A percentile compares a stretch with the other conserved stretches of the same genome.
Evolutionary conservation across 1,140 invertebrate species (phyloP).

Genomic region (Bacillus rossius): DNA sequence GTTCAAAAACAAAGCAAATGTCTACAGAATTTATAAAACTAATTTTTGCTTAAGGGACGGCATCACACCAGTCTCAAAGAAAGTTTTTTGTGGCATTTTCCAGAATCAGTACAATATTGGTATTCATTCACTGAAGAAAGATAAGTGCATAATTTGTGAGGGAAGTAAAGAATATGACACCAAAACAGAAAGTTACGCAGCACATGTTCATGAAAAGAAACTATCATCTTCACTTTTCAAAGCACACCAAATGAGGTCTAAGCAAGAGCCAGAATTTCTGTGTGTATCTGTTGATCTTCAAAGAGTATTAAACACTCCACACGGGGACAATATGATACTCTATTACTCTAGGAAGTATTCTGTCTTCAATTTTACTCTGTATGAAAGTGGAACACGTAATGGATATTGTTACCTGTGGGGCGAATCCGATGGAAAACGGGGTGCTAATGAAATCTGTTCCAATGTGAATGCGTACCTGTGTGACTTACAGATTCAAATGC

Average conservation of each 20-base stretch:
- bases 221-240: slow-evolving; percentile 14
- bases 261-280: slow-evolving; percentile 16
- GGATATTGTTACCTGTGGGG: slow-evolving; percentile 8
- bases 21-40: slow-evolving; percentile 19
- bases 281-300: slow-evolving; percentile 27
- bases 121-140: slow-evolving; percentile 28
- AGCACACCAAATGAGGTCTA: slow-evolving; percentile 17
- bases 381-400: slow-evolving; percentile 1
- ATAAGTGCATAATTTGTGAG: slow-evolving; percentile 26
- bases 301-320: slow-evolving; percentile 31
- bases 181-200: slow-evolving; percentile 10
- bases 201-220: slow-evolving; percentile 22
- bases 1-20: slow-evolving; percentile 22
- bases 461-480: slow-evolving; percentile 21
- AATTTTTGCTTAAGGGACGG: slow-evolving; percentile 10
- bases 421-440: slow-evolving; percentile 5
- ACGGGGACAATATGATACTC: slow-evolving; percentile 25
- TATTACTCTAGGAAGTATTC: slow-evolving; percentile 11
- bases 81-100: slow-evolving; percentile 15
- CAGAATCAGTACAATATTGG: slow-evolving; percentile 23
- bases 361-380: slow-evolving; percentile 3
- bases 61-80: too few relatives aligned
- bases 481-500: slow-evolving; percentile 13
- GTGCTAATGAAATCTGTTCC: slow-evolving; percentile 8
- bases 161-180: slow-evolving; percentile 17